phyloP scores from a whole-genome alignment of 2,113 vertebrate species.

The Propithecus coquereli region DNA sequence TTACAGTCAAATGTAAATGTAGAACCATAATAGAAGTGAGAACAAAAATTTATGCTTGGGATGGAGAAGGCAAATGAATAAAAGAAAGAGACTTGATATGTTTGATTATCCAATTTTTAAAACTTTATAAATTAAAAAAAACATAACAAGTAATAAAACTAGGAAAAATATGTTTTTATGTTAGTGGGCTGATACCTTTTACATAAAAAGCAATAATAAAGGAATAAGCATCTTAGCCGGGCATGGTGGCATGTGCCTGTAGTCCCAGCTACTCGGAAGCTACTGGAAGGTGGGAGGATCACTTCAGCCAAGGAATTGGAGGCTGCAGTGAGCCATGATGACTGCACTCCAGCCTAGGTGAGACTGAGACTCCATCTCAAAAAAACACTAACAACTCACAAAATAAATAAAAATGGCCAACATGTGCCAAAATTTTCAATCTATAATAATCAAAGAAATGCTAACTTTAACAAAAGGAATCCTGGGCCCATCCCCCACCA shows the following conservation, averaged over 20 bases:
- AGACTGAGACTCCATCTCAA: background rate
- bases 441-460: background rate
- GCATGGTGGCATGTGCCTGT: background rate
- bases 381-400: background rate
- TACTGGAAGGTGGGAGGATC: background rate
- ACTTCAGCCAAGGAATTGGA: background rate
- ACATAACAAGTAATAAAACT: background rate
- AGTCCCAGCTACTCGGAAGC: background rate
- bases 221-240: background rate
- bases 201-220: background rate
- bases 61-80: background rate
- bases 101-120: background rate
- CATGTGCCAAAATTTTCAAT: background rate
- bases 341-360: background rate
- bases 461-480: background rate
- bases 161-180: background rate
- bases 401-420: background rate
- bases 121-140: background rate
- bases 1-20: background rate
- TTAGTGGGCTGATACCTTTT: background rate
- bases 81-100: background rate
- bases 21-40: background rate
- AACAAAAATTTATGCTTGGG: constrained; percentile 2
- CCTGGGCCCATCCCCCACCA: too few relatives aligned
- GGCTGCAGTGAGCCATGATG: background rate